Evolutionary conservation across 92 coral and sea anemone genomes (phyloP).

Genomic region (Virgularia gustaviana): DNA sequence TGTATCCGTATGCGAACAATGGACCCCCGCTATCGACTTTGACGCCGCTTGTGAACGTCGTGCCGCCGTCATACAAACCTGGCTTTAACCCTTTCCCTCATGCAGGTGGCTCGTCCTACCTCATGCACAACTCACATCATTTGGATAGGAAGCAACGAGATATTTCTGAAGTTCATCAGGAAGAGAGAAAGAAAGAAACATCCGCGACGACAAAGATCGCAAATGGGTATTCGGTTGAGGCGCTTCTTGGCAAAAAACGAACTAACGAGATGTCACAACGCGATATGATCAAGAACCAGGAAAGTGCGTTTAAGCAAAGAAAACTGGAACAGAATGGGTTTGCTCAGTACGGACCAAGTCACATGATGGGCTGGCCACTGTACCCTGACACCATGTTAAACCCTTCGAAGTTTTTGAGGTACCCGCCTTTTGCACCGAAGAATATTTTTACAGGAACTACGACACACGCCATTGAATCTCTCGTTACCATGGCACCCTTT

Average conservation of each 20-base stretch:
- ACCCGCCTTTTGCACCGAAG: slow-evolving; percentile 7
- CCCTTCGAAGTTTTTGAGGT: neutral
- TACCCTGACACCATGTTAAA: slow-evolving; percentile 2
- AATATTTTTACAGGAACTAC: slow-evolving; percentile 22
- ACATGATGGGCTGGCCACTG: neutral
- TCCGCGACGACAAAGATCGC: neutral
- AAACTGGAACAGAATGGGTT: slow-evolving; percentile 8
- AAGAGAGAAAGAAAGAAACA: neutral
- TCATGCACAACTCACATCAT: slow-evolving; percentile 22
- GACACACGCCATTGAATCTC: slow-evolving; percentile 67
- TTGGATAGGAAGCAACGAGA: neutral
- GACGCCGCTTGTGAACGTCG: neutral
- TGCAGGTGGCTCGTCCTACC: slow-evolving; percentile 18
- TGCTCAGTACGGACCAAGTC: neutral
- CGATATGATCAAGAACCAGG: neutral
- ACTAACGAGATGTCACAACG: neutral
- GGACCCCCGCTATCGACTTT: neutral
- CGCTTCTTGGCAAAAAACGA: slow-evolving; percentile 20
- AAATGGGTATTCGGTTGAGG: slow-evolving; percentile 20
- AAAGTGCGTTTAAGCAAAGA: neutral
- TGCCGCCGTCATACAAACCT: slow-evolving; percentile 5
- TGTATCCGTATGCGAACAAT: slow-evolving; percentile 13
- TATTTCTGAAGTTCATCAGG: neutral
- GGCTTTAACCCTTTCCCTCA: slow-evolving; percentile 19
- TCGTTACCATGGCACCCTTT: slow-evolving; percentile 90